Conservation (phyloP, 2,113 vertebrate species). For the Callospermophilus lateralis region DNA sequence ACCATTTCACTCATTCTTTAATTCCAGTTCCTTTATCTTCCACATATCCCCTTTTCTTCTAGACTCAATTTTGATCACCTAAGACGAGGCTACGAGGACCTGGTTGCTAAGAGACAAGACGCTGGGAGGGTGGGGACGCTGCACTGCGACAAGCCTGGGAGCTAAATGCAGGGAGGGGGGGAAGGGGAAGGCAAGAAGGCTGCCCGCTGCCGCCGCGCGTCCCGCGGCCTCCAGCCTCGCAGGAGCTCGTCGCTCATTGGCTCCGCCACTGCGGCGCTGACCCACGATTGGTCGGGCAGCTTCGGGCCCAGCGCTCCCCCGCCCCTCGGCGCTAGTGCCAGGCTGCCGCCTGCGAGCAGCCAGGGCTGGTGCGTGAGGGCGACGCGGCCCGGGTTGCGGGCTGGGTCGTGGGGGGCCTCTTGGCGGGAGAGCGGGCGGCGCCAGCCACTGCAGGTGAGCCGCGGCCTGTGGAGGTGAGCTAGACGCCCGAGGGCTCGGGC, state of each 20-base stretch:
- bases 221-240: neutral
- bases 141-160: constrained; percentile 85
- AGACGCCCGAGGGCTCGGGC: neutral
- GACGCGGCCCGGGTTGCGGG: rapidly evolving
- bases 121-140: constrained; percentile 78
- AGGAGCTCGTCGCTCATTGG: constrained; percentile 65
- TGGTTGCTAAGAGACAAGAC: constrained; percentile 85
- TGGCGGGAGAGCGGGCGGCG: neutral
- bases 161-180: neutral
- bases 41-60: neutral
- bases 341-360: neutral
- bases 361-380: neutral
- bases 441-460: constrained; percentile 34
- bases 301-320: neutral
- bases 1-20: neutral
- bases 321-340: neutral
- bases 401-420: neutral
- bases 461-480: constrained; percentile 69
- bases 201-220: rapidly evolving
- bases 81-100: rapidly evolving
- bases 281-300: constrained; percentile 75
- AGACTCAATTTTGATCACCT: neutral
- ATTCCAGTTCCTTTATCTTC: neutral
- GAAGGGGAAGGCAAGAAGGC: neutral
- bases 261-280: neutral